Evolutionary conservation across 2,797 vertebrate genomes (phyloP), one percentile per base, ranked within the genome.

Genomic region (Chiroxiphia lanceolata): DNA sequence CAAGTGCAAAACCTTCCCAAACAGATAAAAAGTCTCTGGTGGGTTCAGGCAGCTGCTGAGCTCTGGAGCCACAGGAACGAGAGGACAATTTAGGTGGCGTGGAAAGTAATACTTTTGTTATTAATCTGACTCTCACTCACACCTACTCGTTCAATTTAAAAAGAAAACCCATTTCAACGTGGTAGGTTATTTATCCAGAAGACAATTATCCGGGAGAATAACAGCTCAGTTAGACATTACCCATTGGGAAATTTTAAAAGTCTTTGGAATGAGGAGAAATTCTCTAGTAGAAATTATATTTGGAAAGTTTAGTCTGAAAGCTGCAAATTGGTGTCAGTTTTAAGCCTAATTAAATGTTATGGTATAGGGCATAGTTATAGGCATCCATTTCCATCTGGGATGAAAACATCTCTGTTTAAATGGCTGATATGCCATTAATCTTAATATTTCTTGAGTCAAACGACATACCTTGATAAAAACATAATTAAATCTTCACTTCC

Each of bases 1-100:
- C 53, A 93, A 94, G 68, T 80, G 70, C 64, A 87, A 94, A 92
- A 57, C 45, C 50, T 80, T 90, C 75, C 76, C 50, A 47, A 90
- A 60, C 53, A 83, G 38, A 54, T 60, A 78, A 78, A 90, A 88
- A 79, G 19, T 45, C 74, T 94, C 56, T 26, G 2, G 26, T 15
- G 61, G 50, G 14, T 67, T 91, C 90, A 75, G 59, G 31, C 81
- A 88, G 64, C 29, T 89, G 70, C 42, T 84, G 47, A 29, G 63
- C 29, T 63, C 22, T 4, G 16, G 29, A 93, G 25, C 3, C 51
- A 21, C 27, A 90, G 74, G 56, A 85, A 54, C 9, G 19, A 65
- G 34, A 53, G 34, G 31, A 29, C 56, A 40, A 87, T 67, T 70
- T 15, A 34, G 25, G 33, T 22, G 90, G 33, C 2, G 2, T 31